phyloP scores from a whole-genome alignment of 2,113 vertebrate genomes.

The Desmodus rotundus region DNA sequence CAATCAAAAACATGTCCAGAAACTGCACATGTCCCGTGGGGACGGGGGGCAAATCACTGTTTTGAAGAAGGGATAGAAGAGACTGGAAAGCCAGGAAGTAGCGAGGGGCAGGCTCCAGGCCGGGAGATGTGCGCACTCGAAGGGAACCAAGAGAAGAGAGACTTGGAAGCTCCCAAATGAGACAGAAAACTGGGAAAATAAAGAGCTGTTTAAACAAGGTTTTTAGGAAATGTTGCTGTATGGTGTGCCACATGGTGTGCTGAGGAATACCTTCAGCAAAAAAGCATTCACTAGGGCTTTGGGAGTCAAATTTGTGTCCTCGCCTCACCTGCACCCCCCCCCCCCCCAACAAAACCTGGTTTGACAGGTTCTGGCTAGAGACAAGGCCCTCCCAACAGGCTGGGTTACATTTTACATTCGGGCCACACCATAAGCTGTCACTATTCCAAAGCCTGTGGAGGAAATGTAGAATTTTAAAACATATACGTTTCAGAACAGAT shows the following conservation, averaged over 20 bases:
- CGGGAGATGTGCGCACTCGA: too few relatives aligned
- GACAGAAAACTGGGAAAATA: background rate
- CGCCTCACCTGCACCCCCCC: background rate
- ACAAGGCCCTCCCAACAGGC: background rate
- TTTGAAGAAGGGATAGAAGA: background rate
- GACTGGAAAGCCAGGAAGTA: background rate
- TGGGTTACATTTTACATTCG: background rate
- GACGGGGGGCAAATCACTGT: too few relatives aligned
- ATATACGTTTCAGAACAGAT: background rate
- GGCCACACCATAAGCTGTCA: background rate
- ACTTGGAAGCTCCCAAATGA: background rate
- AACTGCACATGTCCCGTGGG: background rate
- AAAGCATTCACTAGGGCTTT: fast-evolving
- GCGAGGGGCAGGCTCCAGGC: too few relatives aligned
- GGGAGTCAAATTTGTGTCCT: background rate
- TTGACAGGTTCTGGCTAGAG: background rate
- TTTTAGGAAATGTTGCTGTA: background rate
- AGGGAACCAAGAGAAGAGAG: background rate
- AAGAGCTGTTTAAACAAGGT: background rate
- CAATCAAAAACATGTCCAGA: background rate
- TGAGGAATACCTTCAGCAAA: background rate
- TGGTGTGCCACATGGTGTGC: fast-evolving
- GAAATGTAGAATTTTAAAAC: background rate
- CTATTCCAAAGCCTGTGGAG: background rate
- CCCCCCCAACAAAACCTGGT: background rate